Evolutionary conservation across 1,140 invertebrate species (phyloP).

Genomic region (Grapholita molesta): DNA sequence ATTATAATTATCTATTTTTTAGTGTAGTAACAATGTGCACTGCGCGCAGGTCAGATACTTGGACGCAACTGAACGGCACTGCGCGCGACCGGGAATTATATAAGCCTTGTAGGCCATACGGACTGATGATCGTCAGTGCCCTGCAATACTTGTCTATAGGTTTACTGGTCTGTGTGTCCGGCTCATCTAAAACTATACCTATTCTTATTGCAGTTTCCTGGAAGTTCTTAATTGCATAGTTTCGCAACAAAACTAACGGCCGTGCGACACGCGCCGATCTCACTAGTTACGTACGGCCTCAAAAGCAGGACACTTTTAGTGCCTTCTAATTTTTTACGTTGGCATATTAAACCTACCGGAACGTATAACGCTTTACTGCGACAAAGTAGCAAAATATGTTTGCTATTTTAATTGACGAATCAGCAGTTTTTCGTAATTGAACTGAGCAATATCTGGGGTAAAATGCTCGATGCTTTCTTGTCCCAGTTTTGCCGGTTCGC

Average conservation of each 20-base stretch:
- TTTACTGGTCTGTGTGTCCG: neutral
- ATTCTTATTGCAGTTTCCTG: neutral
- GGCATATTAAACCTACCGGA: neutral
- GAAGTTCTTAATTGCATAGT: conserved; percentile 4
- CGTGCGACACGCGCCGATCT: neutral
- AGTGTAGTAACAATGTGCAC: too few relatives aligned
- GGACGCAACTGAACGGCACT: too few relatives aligned
- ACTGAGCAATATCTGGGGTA: conserved; percentile 36
- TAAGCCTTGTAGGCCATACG: too few relatives aligned
- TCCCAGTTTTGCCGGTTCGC: conserved; percentile 67
- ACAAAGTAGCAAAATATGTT: neutral
- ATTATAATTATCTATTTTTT: too few relatives aligned
- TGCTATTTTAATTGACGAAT: conserved; percentile 7
- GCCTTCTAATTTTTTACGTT: neutral
- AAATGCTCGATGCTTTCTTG: conserved; percentile 57
- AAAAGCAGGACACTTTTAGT: neutral
- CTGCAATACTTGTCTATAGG: too few relatives aligned
- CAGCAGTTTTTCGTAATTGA: conserved; percentile 19
- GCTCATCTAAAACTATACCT: neutral
- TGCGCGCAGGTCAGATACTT: too few relatives aligned
- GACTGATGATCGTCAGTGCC: too few relatives aligned
- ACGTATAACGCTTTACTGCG: neutral
- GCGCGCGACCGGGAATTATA: too few relatives aligned
- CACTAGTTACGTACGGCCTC: neutral
- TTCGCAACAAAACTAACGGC: neutral